A percentile compares a stretch with the other conserved stretches of the same genome.
These are phyloP conservation scores for Cetonia aurata DNA, from an alignment of 2,888 invertebrate species.

Conservation along the genomic window DNA sequence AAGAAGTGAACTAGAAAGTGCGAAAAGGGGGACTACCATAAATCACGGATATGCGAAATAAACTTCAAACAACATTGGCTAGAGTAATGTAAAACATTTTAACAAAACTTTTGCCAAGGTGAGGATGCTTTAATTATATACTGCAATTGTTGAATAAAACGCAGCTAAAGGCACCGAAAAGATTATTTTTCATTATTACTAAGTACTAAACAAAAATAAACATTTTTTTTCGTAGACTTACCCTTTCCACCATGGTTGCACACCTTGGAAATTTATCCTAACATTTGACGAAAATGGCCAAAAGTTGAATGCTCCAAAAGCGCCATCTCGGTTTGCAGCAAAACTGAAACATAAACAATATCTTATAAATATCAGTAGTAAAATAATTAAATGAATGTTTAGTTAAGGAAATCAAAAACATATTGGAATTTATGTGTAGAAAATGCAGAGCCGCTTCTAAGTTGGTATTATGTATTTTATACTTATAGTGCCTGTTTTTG, in stretches of 20 bases:
- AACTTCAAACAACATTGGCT: no score
- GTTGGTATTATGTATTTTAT: no score
- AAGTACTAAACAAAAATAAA: not conserved
- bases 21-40: no score
- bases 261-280: constrained; percentile 25
- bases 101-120: no score
- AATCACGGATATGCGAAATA: no score
- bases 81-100: no score
- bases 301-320: constrained; percentile 29
- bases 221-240: constrained; percentile 55
- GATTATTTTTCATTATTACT: constrained; percentile 1
- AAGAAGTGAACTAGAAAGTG: no score
- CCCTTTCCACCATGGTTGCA: constrained; percentile 68
- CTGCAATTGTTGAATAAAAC: not conserved
- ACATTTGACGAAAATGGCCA: constrained; percentile 40
- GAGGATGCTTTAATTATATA: not conserved
- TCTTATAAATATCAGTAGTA: not conserved
- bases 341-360: constrained; percentile 32
- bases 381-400: no score
- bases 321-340: constrained; percentile 10
- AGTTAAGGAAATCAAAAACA: no score
- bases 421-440: no score
- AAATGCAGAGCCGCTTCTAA: no score
- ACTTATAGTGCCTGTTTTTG: no score
- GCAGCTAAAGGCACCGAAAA: not conserved